phyloP scores from a whole-genome alignment of 2,888 invertebrate genomes.

The Pseudococcus jackbeardsleyi region DNA sequence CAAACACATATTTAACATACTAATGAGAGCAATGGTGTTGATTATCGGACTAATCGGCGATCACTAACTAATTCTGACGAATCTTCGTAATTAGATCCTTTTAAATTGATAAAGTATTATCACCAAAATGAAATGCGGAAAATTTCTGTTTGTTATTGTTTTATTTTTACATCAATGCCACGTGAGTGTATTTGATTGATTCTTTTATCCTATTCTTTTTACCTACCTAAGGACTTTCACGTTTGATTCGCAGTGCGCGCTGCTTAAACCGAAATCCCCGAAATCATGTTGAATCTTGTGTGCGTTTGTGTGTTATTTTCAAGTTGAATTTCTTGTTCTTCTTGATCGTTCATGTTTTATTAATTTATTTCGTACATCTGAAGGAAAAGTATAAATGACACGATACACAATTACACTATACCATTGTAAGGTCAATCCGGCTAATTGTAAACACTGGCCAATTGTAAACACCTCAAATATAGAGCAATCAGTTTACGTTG shows the following conservation, averaged over 20 bases:
- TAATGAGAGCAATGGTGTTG: constrained; percentile 19
- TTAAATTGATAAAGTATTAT: constrained; percentile 19
- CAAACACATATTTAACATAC: constrained; percentile 51
- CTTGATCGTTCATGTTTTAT: background rate
- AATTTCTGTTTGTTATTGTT: constrained; percentile 43
- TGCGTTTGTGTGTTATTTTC: background rate
- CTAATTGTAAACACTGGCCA: no score
- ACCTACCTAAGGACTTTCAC: background rate
- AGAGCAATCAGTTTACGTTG: no score
- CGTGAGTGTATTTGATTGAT: constrained; percentile 51
- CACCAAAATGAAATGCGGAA: constrained; percentile 6
- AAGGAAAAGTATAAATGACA: no score
- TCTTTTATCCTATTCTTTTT: constrained; percentile 42
- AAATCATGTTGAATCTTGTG: background rate
- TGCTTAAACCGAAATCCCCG: background rate
- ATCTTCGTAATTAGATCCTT: constrained; percentile 35
- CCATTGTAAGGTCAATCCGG: no score
- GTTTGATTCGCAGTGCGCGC: background rate
- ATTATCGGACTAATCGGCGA: constrained; percentile 1
- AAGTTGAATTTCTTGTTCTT: background rate
- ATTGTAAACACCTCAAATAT: no score
- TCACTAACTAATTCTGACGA: background rate
- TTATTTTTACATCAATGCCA: constrained; percentile 32
- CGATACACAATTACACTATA: no score
- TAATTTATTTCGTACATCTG: no score